phyloP scores from a whole-genome alignment of 2,888 invertebrate genomes.

The Ceriagrion tenellum region DNA sequence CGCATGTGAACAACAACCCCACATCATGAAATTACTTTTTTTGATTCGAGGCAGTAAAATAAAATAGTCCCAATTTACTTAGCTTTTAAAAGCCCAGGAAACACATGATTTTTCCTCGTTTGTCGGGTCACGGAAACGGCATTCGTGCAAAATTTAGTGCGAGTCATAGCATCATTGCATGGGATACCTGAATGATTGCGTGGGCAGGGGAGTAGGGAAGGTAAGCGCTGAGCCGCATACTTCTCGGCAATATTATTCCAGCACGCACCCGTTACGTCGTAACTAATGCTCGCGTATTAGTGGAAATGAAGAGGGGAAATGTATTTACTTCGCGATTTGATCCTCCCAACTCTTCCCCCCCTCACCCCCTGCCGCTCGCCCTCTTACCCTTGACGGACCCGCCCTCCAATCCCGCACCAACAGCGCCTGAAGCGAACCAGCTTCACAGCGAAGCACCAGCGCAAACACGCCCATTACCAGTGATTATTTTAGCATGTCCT shows the following conservation, averaged over 20 bases:
- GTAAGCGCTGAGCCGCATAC: background rate
- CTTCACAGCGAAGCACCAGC: background rate
- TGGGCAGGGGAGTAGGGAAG: no score
- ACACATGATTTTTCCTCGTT: no score
- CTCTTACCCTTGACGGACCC: no score
- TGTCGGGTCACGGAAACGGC: no score
- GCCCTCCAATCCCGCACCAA: background rate
- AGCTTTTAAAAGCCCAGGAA: no score
- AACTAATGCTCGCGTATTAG: background rate
- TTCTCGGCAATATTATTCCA: background rate
- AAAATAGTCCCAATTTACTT: no score
- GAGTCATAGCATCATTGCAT: no score
- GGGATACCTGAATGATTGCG: no score
- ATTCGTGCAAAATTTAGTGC: no score
- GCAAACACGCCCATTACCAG: conserved; percentile 1
- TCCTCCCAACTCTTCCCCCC: background rate
- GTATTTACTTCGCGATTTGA: background rate
- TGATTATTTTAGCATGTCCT: background rate
- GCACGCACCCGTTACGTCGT: background rate
- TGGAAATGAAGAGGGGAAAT: background rate
- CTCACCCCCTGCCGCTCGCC: background rate
- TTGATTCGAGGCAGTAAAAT: no score
- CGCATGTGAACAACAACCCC: no score
- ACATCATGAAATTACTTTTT: no score
- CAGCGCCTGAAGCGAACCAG: background rate